Evolutionary conservation across 2,888 invertebrate genomes (phyloP).

Genomic region (Lamellibrachia satsuma): DNA sequence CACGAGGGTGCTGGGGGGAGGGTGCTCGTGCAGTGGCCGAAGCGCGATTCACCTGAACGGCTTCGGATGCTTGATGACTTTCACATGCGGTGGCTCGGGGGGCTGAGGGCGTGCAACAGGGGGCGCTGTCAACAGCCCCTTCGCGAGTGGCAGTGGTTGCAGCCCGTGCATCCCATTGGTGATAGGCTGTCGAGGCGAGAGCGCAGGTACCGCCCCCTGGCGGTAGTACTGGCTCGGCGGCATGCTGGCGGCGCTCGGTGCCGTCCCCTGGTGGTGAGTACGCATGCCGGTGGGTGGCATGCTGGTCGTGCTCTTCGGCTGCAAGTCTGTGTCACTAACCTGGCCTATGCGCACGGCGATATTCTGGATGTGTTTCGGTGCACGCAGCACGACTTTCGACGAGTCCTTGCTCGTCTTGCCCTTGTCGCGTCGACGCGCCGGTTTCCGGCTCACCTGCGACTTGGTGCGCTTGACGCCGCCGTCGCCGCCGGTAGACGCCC

Average conservation of each 20-base stretch:
- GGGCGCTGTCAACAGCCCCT: neutral
- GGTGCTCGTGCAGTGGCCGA: neutral
- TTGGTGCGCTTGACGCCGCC: neutral
- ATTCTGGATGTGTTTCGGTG: neutral
- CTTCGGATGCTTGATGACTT: slow-evolving; percentile 18
- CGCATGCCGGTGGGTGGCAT: neutral
- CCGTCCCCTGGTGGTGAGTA: neutral
- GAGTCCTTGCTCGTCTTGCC: neutral
- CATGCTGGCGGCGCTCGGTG: neutral
- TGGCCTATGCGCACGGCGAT: neutral
- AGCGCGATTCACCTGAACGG: slow-evolving; percentile 21
- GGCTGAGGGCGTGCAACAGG: neutral
- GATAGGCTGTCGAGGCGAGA: neutral
- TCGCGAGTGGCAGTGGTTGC: neutral
- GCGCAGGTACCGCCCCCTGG: neutral
- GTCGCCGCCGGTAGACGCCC: neutral
- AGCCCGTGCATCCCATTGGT: neutral
- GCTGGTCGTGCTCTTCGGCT: neutral
- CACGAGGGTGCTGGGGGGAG: neutral
- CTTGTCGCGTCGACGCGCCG: neutral
- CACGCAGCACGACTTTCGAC: neutral
- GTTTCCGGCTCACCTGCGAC: neutral
- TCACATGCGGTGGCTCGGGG: slow-evolving; percentile 7
- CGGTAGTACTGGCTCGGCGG: neutral
- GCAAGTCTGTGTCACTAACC: neutral